phyloP scores from a whole-genome alignment of 2,888 invertebrate species.

The Macropis europaea region DNA sequence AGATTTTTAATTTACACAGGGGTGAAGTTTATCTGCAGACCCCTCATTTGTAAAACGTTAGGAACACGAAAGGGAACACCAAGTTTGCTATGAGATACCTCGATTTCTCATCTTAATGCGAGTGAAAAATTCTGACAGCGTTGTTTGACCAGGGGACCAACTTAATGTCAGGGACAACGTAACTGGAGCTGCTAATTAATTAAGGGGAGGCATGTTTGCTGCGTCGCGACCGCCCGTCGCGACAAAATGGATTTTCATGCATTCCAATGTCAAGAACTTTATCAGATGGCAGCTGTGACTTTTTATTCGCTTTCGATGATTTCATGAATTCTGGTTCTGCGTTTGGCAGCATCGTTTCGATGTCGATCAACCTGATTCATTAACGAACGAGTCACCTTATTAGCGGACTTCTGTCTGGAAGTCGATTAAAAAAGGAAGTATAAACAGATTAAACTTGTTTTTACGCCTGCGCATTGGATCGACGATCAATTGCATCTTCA shows the following conservation, averaged over 20 bases:
- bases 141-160: neutral
- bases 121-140: constrained; percentile 12
- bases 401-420: neutral
- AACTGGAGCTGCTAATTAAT: constrained; percentile 52
- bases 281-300: neutral
- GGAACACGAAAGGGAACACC: neutral
- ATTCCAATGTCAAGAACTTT: constrained; percentile 7
- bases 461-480: neutral
- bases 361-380: neutral
- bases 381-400: too few species aligned
- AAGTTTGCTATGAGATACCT: constrained; percentile 4
- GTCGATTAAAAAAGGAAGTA: neutral
- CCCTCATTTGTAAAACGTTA: neutral
- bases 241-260: constrained; percentile 33
- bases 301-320: constrained; percentile 7
- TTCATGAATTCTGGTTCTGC: neutral
- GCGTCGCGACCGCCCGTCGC: constrained; percentile 23
- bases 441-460: neutral
- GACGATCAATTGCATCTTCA: constrained; percentile 27
- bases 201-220: constrained; percentile 30
- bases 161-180: constrained; percentile 41
- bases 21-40: neutral
- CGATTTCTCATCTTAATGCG: neutral
- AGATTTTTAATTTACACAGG: constrained; percentile 8
- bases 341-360: neutral